A percentile compares a stretch with the other conserved stretches of the same genome.
Evolutionary conservation across 2,113 vertebrate genomes (phyloP).

Genomic region (Saiga tatarica): DNA sequence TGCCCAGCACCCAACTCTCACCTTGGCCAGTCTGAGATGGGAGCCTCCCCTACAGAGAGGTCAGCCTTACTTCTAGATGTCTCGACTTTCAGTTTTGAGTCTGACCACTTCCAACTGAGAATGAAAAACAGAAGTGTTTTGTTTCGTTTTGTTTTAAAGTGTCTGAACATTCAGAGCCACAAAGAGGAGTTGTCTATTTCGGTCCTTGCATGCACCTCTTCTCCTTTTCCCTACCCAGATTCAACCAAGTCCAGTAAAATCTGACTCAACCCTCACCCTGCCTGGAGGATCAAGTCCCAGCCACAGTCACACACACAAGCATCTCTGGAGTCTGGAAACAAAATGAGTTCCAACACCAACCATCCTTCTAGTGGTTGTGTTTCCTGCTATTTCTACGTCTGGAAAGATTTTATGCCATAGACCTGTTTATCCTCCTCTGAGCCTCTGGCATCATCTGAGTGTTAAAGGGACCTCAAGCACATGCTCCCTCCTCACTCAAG

Average conservation of each 20-base stretch:
- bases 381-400: neutral
- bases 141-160: neutral
- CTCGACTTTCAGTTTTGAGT: neutral
- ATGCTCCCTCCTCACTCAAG: neutral
- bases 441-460: neutral
- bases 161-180: conserved; percentile 34
- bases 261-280: neutral
- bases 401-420: neutral
- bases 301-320: neutral
- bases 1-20: neutral
- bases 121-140: conserved; percentile 24
- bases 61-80: neutral
- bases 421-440: neutral
- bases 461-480: neutral
- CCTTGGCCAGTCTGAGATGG: neutral
- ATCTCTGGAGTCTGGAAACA: neutral
- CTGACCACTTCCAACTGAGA: conserved; percentile 39
- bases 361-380: neutral
- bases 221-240: neutral
- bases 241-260: neutral
- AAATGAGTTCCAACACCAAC: neutral
- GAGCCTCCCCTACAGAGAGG: neutral
- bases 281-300: conserved; percentile 6
- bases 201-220: neutral
- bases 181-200: neutral